These are phyloP conservation scores for Diarsia dahlii DNA, from an alignment of 2,888 invertebrate species.

Conservation along the genomic window DNA sequence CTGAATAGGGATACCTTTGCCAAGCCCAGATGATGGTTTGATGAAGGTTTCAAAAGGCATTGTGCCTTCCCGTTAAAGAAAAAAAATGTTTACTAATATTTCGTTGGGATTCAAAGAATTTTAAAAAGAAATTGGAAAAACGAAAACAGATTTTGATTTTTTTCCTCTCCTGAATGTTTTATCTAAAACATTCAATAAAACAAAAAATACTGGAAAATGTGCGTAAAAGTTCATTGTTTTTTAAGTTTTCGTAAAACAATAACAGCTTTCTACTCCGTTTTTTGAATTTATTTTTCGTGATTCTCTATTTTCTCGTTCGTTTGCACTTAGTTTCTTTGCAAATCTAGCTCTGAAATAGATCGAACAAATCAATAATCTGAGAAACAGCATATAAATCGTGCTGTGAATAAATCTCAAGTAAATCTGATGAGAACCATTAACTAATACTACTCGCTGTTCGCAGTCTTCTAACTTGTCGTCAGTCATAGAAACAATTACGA, in stretches of 20 bases:
- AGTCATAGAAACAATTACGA: too few relatives aligned
- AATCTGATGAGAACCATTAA: neutral
- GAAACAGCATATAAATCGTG: neutral
- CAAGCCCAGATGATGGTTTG: constrained; percentile 38
- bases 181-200: too few relatives aligned
- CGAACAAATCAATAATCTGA: neutral
- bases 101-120: neutral
- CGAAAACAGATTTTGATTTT: neutral
- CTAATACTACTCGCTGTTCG: neutral
- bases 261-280: too few relatives aligned
- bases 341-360: neutral
- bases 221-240: neutral
- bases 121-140: neutral
- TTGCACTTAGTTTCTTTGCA: neutral
- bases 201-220: neutral
- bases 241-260: neutral
- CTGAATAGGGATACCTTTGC: constrained; percentile 52
- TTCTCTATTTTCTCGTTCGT: neutral
- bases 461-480: too few relatives aligned
- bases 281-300: too few relatives aligned
- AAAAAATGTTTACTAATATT: neutral
- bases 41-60: constrained; percentile 23
- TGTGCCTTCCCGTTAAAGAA: neutral
- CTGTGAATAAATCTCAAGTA: neutral
- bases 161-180: neutral